These are phyloP conservation scores for Hippocampus zosterae DNA, from an alignment of 2,113 vertebrate species.

Conservation along the genomic window DNA sequence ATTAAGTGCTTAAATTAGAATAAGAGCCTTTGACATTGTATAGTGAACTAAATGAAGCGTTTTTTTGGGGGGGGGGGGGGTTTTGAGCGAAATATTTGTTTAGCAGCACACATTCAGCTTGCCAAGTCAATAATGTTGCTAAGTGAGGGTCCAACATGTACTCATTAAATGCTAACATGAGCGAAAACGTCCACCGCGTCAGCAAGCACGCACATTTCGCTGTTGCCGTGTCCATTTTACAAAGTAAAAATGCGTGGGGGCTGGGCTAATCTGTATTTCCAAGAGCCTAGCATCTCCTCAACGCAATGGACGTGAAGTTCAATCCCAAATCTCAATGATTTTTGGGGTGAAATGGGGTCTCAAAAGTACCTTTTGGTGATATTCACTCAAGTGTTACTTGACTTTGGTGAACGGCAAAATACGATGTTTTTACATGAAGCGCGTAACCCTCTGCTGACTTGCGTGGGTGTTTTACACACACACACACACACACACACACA, in stretches of 20 bases:
- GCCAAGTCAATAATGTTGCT: too few relatives aligned
- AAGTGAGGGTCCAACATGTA: too few relatives aligned
- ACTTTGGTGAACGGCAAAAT: slow-evolving; percentile 11
- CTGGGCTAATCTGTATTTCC: too few relatives aligned
- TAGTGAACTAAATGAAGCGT: too few relatives aligned
- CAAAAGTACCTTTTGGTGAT: neutral
- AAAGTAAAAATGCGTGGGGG: neutral
- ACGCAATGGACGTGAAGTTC: neutral
- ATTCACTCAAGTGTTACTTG: neutral
- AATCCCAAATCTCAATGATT: neutral
- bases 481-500: too few relatives aligned
- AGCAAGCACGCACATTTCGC: neutral
- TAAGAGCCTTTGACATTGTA: too few relatives aligned
- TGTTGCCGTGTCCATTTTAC: neutral
- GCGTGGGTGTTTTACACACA: neutral
- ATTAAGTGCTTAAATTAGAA: too few relatives aligned
- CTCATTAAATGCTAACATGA: too few relatives aligned
- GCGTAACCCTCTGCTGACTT: slow-evolving; percentile 9
- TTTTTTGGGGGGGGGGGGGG: too few relatives aligned
- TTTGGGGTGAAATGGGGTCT: neutral
- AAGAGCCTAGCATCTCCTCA: neutral
- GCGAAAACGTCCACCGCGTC: neutral
- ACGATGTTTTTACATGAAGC: slow-evolving; percentile 11
- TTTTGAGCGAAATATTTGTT: too few relatives aligned
- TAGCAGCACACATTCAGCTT: too few relatives aligned